Conservation (phyloP, 2,888 invertebrate species). For the Tyria jacobaeae region DNA sequence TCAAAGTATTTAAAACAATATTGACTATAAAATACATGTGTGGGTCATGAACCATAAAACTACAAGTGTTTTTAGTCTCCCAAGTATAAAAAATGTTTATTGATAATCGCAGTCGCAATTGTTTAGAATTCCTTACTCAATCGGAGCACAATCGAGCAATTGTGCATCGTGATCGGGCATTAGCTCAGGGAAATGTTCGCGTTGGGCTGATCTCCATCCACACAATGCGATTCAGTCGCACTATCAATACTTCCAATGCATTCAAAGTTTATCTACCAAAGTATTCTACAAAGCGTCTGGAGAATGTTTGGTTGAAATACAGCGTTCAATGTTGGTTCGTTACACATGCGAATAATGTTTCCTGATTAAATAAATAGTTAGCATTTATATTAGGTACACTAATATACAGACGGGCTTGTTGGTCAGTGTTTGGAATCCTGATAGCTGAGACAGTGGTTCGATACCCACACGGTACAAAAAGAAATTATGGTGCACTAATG, state of each 20-base stretch:
- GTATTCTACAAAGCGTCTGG: conserved; percentile 5
- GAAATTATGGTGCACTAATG: too few relatives aligned
- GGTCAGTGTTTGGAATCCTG: too few relatives aligned
- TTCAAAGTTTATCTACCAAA: conserved; percentile 15
- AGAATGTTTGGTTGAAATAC: conserved; percentile 6
- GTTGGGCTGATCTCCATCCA: conserved; percentile 36
- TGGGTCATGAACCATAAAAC: too few relatives aligned
- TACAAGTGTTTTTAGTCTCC: too few relatives aligned
- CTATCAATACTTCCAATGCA: conserved; percentile 17
- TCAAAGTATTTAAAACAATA: too few relatives aligned
- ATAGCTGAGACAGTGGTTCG: too few relatives aligned
- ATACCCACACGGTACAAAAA: too few relatives aligned
- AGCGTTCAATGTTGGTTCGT: neutral
- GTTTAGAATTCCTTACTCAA: conserved; percentile 45
- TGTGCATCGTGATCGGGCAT: conserved; percentile 62
- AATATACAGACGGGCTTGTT: too few relatives aligned
- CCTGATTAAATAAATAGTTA: neutral
- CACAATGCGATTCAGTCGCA: conserved; percentile 26
- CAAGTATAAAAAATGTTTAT: too few relatives aligned
- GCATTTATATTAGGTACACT: neutral
- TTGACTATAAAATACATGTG: too few relatives aligned
- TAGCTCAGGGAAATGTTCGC: conserved; percentile 52
- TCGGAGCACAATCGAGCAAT: conserved; percentile 59
- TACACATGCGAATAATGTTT: neutral
- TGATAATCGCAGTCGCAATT: conserved; percentile 26